Percentiles rank a stretch among this genome's conserved stretches.
Conservation (phyloP, 2,888 invertebrate genomes). For the Eupithecia insigniata region DNA sequence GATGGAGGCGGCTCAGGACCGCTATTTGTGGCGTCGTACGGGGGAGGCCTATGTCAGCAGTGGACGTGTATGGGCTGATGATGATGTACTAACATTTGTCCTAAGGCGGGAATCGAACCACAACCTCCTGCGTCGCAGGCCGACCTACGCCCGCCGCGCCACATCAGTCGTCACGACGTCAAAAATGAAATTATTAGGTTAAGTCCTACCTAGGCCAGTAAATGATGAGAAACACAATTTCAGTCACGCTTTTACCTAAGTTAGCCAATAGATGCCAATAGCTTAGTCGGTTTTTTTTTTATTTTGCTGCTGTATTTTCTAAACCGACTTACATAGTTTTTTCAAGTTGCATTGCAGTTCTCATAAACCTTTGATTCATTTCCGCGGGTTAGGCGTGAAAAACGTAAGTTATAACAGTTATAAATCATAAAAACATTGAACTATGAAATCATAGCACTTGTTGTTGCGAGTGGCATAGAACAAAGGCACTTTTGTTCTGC, state of each 20-base stretch:
- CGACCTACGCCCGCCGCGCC: too few relatives aligned
- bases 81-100: too few relatives aligned
- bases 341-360: not conserved
- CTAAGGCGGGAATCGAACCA: too few relatives aligned
- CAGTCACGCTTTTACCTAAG: not conserved
- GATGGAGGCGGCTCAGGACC: too few relatives aligned
- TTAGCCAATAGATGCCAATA: not conserved
- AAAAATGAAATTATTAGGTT: too few relatives aligned
- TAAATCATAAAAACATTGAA: slow-evolving; percentile 44
- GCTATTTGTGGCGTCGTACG: too few relatives aligned
- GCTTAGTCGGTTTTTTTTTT: not conserved
- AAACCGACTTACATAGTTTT: not conserved
- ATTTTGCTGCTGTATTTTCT: not conserved
- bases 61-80: too few relatives aligned
- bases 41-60: too few relatives aligned
- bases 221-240: not conserved
- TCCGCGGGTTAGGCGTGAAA: slow-evolving; percentile 15
- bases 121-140: too few relatives aligned
- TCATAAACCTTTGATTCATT: not conserved
- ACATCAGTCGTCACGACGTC: too few relatives aligned
- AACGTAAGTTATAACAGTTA: slow-evolving; percentile 17
- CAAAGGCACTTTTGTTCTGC: slow-evolving; percentile 45
- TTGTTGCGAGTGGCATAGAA: slow-evolving; percentile 42
- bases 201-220: not conserved
- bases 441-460: slow-evolving; percentile 50